These are phyloP conservation scores for Paramacrobiotus metropolitanus DNA, from an alignment of 1,140 invertebrate genomes.

Conservation along the genomic window DNA sequence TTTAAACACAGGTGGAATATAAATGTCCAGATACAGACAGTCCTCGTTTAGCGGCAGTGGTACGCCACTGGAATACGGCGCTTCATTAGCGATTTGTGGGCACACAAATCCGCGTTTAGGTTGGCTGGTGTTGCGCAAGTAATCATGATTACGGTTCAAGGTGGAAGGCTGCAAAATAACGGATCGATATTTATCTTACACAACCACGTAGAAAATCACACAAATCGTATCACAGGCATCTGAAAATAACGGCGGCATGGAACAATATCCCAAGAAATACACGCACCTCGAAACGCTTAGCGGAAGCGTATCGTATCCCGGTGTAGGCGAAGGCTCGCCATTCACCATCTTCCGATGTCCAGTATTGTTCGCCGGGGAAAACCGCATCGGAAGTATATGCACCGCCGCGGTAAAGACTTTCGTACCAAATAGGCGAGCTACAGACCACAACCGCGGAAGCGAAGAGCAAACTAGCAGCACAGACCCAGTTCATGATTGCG, in stretches of 20 bases:
- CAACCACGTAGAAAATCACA: not conserved
- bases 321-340: not conserved
- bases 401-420: not conserved
- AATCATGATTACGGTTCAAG: not conserved
- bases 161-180: not conserved
- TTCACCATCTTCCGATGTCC: not conserved
- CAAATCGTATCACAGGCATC: not conserved
- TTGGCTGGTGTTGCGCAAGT: not conserved
- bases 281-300: not conserved
- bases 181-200: not conserved
- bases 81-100: not conserved
- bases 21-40: not conserved
- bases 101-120: not conserved
- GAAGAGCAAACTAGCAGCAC: too few relatives aligned
- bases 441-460: not conserved
- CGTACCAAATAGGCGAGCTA: not conserved
- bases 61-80: not conserved
- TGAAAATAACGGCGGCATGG: too few relatives aligned
- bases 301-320: not conserved
- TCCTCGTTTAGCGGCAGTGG: not conserved
- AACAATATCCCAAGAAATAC: too few relatives aligned
- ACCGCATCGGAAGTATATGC: not conserved
- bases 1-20: not conserved
- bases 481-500: too few relatives aligned
- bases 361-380: not conserved